phyloP scores from a whole-genome alignment of 1,140 invertebrate species.

The Neotoxoptera formosana region DNA sequence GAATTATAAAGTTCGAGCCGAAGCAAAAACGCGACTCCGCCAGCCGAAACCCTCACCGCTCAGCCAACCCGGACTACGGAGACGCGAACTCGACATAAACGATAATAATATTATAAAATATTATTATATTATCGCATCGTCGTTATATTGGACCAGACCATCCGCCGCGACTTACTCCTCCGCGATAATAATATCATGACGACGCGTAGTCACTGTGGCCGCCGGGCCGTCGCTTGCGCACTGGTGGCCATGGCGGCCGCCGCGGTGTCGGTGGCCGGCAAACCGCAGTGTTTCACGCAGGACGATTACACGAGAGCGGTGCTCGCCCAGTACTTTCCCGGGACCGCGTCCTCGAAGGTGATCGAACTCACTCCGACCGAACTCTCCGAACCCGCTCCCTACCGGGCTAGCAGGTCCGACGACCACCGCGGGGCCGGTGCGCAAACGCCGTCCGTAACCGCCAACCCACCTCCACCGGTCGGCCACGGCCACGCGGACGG shows the following conservation, averaged over 20 bases:
- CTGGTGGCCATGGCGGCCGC: background rate
- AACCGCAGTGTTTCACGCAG: background rate
- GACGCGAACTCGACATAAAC: background rate
- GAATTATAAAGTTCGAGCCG: background rate
- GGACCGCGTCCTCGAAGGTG: background rate
- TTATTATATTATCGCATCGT: no score
- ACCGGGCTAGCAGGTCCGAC: slow-evolving; percentile 1
- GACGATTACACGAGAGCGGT: slow-evolving; percentile 6
- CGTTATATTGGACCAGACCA: background rate
- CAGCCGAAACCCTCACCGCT: background rate
- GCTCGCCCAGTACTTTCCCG: background rate
- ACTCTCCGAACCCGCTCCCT: background rate
- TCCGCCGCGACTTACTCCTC: no score
- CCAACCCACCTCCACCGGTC: background rate
- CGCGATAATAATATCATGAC: background rate
- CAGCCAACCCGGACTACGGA: background rate
- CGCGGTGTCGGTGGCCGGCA: background rate
- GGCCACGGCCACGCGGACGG: no score
- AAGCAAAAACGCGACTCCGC: background rate
- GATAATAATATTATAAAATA: background rate
- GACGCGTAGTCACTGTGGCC: background rate
- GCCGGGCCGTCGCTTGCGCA: background rate
- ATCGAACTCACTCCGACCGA: background rate
- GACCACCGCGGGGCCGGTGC: background rate
- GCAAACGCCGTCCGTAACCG: no score